These are phyloP conservation scores for Metacarcinus magister DNA, from an alignment of 2,888 invertebrate species.

Conservation along the genomic window DNA sequence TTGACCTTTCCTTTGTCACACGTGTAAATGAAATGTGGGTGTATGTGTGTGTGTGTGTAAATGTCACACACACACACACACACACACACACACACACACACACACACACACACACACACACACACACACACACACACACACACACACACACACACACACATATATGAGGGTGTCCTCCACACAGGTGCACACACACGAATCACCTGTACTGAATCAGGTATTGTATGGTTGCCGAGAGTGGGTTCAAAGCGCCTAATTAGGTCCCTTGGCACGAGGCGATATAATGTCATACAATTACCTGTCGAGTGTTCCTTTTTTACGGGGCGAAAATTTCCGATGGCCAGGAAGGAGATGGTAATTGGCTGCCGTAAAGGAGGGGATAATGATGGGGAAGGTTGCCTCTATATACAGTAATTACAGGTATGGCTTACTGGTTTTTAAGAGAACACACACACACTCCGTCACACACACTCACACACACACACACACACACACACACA, in stretches of 20 bases:
- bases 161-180: not conserved
- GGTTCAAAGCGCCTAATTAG: not conserved
- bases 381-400: not conserved
- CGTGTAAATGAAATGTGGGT: not conserved
- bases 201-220: not conserved
- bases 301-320: not conserved
- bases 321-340: not conserved
- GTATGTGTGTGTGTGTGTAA: not conserved
- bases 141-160: not conserved
- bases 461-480: not conserved
- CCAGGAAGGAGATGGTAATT: slow-evolving; percentile 16
- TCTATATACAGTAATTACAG: not conserved
- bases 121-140: not conserved
- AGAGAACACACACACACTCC: not conserved
- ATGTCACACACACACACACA: not conserved
- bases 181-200: not conserved
- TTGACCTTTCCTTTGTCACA: not conserved
- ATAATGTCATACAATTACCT: not conserved
- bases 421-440: not conserved
- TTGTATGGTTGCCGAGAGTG: not conserved
- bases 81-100: not conserved
- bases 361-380: not conserved
- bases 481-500: not conserved
- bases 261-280: not conserved
- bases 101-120: not conserved